phyloP scores from a whole-genome alignment of 1,140 invertebrate genomes.

The Chelonus insularis region DNA sequence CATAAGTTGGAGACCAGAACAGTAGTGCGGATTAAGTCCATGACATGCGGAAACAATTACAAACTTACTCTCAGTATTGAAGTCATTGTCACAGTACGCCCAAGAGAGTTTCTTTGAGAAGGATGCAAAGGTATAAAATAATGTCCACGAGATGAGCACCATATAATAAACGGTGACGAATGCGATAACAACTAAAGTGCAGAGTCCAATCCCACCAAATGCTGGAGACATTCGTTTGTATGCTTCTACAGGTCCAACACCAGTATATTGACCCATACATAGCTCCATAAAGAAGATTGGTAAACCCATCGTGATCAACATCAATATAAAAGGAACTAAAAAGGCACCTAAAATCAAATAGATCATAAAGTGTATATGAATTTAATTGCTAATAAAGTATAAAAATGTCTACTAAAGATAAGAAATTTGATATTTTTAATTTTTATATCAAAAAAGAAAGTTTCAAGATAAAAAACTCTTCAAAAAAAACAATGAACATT shows the following conservation, averaged over 20 bases:
- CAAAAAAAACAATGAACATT: no score
- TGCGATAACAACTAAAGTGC: constrained; percentile 74
- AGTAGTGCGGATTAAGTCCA: background rate
- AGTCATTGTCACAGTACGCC: constrained; percentile 72
- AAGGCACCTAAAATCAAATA: constrained; percentile 67
- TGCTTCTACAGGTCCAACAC: constrained; percentile 64
- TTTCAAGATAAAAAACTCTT: no score
- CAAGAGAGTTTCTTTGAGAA: constrained; percentile 71
- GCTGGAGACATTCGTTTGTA: constrained; percentile 66
- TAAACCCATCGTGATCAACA: constrained; percentile 76
- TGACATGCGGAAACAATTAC: background rate
- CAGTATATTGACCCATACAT: constrained; percentile 68
- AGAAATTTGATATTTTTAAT: no score
- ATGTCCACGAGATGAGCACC: constrained; percentile 78
- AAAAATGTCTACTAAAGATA: no score
- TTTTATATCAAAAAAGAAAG: no score
- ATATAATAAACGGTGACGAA: constrained; percentile 83
- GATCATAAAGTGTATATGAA: background rate
- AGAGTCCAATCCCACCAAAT: constrained; percentile 69
- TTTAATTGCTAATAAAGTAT: background rate
- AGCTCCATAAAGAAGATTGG: constrained; percentile 77
- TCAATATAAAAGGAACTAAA: constrained; percentile 78
- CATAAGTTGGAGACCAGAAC: background rate
- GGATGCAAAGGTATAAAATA: constrained; percentile 76
- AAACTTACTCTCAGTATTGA: constrained; percentile 67